Evolutionary conservation across 2,113 vertebrate genomes (phyloP).

Genomic region (Cavia aperea): DNA sequence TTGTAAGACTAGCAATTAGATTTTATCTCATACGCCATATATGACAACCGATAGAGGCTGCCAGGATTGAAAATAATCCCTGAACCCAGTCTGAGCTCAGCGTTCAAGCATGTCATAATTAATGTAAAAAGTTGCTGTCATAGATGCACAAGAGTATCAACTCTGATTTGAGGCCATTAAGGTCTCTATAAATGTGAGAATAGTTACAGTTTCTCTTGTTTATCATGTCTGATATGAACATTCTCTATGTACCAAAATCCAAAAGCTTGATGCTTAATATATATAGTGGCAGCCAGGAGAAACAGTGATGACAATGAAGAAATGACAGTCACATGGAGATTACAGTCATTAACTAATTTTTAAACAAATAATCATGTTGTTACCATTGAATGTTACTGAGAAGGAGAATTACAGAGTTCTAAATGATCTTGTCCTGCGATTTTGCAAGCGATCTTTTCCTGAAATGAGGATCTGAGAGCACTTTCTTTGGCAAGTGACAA

Average conservation of each 20-base stretch:
- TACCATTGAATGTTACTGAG: neutral
- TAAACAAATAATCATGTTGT: neutral
- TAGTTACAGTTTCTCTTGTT: neutral
- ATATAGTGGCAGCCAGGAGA: neutral
- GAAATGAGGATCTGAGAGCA: neutral
- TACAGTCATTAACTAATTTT: neutral
- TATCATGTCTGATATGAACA: neutral
- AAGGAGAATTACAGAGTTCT: neutral
- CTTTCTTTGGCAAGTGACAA: neutral
- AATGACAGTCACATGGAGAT: neutral
- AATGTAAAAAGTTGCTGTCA: neutral
- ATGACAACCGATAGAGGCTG: constrained; percentile 27
- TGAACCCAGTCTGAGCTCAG: constrained; percentile 2
- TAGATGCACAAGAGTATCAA: neutral
- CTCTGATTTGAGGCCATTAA: neutral
- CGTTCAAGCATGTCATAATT: constrained; percentile 19
- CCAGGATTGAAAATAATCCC: constrained; percentile 36
- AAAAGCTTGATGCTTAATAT: neutral
- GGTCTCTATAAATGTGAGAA: neutral
- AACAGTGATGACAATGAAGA: neutral
- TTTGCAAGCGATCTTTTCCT: neutral
- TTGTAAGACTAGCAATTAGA: constrained; percentile 56
- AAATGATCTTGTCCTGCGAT: neutral
- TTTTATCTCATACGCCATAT: constrained; percentile 48
- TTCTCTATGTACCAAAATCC: neutral